Conservation (phyloP, 2,113 vertebrate species). For the Microtus montanus region DNA sequence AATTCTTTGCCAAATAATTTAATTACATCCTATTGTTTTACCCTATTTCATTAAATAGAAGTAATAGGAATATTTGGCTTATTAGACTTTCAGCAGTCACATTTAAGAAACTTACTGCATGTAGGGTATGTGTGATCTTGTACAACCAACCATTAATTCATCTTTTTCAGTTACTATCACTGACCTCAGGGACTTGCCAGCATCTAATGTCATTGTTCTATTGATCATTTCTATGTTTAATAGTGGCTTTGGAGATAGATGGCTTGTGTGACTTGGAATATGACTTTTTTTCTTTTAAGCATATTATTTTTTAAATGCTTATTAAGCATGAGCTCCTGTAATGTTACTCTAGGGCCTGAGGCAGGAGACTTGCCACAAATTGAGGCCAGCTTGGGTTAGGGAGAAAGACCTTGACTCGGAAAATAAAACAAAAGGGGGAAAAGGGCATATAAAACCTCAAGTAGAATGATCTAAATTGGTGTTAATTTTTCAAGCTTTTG, state of each 20-base stretch:
- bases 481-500: slow-evolving; percentile 9
- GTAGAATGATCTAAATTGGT: slow-evolving; percentile 15
- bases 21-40: neutral
- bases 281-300: neutral
- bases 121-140: neutral
- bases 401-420: neutral
- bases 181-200: slow-evolving; percentile 19
- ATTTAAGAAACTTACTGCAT: neutral
- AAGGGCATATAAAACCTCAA: slow-evolving; percentile 23
- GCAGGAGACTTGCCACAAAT: neutral
- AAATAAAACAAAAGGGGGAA: neutral
- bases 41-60: neutral
- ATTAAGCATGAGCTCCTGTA: neutral
- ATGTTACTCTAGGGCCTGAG: neutral
- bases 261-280: neutral
- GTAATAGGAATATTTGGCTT: neutral
- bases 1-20: neutral
- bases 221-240: slow-evolving; percentile 16
- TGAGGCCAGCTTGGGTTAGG: neutral
- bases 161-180: slow-evolving; percentile 12
- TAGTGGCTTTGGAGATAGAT: neutral
- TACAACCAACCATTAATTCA: neutral
- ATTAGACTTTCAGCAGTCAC: neutral
- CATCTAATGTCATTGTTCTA: neutral
- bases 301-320: slow-evolving; percentile 18